Conservation (phyloP, 2,888 invertebrate genomes). For the Meliscaeva auricollis region DNA sequence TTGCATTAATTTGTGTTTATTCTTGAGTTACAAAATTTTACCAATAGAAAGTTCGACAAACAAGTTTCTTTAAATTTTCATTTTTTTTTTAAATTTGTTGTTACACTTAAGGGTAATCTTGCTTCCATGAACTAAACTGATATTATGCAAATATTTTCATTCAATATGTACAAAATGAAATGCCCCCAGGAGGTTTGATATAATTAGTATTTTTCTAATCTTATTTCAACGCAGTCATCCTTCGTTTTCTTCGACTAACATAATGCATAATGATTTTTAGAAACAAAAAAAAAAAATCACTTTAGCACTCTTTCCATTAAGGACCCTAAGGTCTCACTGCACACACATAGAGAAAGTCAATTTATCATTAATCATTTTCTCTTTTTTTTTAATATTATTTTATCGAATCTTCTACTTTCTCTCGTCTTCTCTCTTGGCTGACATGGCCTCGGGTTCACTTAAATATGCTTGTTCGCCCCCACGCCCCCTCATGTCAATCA, state of each 20-base stretch:
- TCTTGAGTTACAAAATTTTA: too few species aligned
- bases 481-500: constrained; percentile 39
- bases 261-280: constrained; percentile 20
- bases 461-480: constrained; percentile 6
- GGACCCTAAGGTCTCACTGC: constrained; percentile 23
- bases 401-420: neutral
- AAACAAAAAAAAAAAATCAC: constrained; percentile 11
- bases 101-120: neutral
- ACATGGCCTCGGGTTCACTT: constrained; percentile 14
- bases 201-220: constrained; percentile 22
- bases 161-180: neutral
- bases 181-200: neutral
- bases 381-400: neutral
- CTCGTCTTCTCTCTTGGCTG: neutral
- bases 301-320: constrained; percentile 5
- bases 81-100: too few species aligned
- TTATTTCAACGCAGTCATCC: constrained; percentile 12
- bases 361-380: constrained; percentile 35
- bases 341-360: constrained; percentile 2
- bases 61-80: too few species aligned
- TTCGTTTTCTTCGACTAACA: neutral
- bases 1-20: too few species aligned
- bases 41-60: too few species aligned
- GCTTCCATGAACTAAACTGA: neutral
- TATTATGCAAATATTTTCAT: neutral